These are phyloP conservation scores for Pandion haliaetus DNA, from an alignment of 2,113 vertebrate species.

Conservation along the genomic window DNA sequence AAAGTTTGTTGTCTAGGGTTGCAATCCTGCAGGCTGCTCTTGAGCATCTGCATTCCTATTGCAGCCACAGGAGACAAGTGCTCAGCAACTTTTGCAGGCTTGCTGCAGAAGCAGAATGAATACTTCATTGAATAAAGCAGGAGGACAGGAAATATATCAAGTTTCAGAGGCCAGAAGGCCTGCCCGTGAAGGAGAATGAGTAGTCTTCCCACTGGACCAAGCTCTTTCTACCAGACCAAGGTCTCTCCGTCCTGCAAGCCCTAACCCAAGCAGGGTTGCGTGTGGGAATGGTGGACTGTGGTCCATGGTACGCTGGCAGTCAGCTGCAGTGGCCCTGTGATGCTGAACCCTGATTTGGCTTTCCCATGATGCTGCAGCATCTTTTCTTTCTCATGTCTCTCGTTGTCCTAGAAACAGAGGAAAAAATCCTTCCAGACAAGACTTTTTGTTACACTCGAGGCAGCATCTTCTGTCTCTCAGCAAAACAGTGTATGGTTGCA, in stretches of 20 bases:
- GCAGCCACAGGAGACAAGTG: background rate
- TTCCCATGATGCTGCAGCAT: background rate
- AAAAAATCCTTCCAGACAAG: conserved; percentile 9
- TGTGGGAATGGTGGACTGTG: background rate
- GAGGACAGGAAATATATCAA: background rate
- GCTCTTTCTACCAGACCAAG: background rate
- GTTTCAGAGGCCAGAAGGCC: background rate
- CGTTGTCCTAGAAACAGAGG: conserved; percentile 67
- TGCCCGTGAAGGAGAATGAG: background rate
- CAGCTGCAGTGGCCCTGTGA: background rate
- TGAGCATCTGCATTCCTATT: background rate
- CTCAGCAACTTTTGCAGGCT: background rate
- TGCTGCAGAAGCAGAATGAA: background rate
- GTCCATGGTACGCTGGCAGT: background rate
- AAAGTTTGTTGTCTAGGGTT: background rate
- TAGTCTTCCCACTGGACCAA: background rate
- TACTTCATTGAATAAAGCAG: background rate
- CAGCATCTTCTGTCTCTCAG: background rate
- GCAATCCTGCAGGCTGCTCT: background rate
- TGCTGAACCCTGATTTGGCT: background rate
- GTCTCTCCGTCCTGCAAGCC: background rate
- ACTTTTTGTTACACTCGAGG: background rate
- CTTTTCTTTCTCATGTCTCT: conserved; percentile 24
- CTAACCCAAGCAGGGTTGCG: background rate
- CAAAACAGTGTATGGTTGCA: background rate